Percentiles rank a stretch among this genome's conserved stretches.
These are phyloP conservation scores for Camponotus pennsylvanicus DNA, from an alignment of 1,140 invertebrate species.

Conservation along the genomic window DNA sequence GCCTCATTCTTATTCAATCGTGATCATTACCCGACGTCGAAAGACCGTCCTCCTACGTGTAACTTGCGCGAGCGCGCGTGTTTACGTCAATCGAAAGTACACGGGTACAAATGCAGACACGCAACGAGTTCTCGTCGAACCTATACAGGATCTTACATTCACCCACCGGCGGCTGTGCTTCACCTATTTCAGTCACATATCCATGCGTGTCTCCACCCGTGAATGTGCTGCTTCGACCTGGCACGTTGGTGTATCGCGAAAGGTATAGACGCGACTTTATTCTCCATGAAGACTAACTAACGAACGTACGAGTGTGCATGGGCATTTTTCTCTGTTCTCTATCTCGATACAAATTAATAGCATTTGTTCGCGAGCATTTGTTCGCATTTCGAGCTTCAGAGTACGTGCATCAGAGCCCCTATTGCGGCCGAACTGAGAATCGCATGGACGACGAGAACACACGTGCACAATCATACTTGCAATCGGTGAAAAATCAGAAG, in stretches of 20 bases:
- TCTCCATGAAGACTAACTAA: conserved; percentile 65
- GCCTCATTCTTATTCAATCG: conserved; percentile 84
- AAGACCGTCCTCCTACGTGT: conserved; percentile 81
- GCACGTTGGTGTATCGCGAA: conserved; percentile 27
- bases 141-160: conserved; percentile 1
- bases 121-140: conserved; percentile 58
- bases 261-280: conserved; percentile 47
- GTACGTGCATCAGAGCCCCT: conserved; percentile 56
- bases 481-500: conserved; percentile 21
- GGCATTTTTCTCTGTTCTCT: conserved; percentile 66
- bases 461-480: conserved; percentile 22
- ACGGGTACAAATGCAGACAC: conserved; percentile 36
- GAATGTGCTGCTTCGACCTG: background rate
- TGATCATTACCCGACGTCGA: conserved; percentile 80
- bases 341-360: conserved; percentile 79
- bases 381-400: conserved; percentile 56
- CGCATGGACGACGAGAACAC: conserved; percentile 3
- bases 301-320: conserved; percentile 71
- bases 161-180: background rate
- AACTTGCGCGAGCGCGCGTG: conserved; percentile 62
- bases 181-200: conserved; percentile 61
- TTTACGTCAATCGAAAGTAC: conserved; percentile 13
- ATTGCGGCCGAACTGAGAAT: conserved; percentile 44
- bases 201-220: conserved; percentile 41
- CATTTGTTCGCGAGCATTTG: conserved; percentile 31